Evolutionary conservation across 2,113 vertebrate genomes (phyloP).

Genomic region (Corythaeola cristata): DNA sequence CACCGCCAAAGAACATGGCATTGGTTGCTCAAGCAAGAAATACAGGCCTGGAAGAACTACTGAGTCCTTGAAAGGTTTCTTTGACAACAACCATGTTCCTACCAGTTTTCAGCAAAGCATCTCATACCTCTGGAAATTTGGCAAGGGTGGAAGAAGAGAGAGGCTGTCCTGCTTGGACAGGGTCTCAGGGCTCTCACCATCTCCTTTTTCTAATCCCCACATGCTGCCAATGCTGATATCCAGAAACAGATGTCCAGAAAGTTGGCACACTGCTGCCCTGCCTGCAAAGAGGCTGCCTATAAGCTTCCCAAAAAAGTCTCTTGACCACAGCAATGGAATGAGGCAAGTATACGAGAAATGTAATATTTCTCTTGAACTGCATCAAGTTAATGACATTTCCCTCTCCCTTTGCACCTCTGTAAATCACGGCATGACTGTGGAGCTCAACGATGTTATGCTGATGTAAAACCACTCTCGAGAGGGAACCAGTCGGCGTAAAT

Average conservation of each 20-base stretch:
- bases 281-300: background rate
- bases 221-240: background rate
- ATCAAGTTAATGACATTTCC: constrained; percentile 1
- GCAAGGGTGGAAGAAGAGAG: background rate
- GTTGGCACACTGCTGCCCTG: background rate
- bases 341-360: background rate
- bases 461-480: background rate
- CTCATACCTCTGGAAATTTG: background rate
- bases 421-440: background rate
- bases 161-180: fast-evolving
- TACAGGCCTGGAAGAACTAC: background rate
- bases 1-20: background rate
- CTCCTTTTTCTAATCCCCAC: background rate
- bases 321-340: background rate
- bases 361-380: background rate
- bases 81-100: background rate
- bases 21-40: background rate
- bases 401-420: background rate
- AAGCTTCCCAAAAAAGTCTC: background rate
- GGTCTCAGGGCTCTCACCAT: background rate
- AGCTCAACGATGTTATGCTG: background rate
- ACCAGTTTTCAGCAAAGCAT: background rate
- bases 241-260: background rate
- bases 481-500: background rate
- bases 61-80: background rate